phyloP scores from a whole-genome alignment of 2,888 invertebrate species.

The Eremobia ochroleuca region DNA sequence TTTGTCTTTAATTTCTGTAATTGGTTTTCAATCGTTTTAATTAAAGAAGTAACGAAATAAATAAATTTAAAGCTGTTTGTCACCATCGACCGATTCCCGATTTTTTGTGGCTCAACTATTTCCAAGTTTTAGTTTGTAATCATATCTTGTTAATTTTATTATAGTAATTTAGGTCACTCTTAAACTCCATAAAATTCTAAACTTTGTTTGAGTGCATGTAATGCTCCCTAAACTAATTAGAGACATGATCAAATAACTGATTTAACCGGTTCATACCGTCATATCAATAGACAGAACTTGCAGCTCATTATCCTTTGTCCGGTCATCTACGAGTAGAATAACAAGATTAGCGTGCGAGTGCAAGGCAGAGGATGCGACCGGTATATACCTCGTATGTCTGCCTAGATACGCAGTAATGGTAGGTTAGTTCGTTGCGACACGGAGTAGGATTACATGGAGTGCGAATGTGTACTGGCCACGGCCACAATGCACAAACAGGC shows the following conservation, averaged over 20 bases:
- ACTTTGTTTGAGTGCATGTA: conserved; percentile 22
- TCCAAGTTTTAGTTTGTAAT: conserved; percentile 5
- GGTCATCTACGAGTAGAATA: conserved; percentile 60
- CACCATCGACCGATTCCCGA: neutral
- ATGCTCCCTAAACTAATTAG: conserved; percentile 12
- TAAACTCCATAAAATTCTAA: conserved; percentile 13
- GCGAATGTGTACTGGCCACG: neutral
- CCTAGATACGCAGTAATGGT: conserved; percentile 33
- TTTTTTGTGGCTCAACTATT: neutral
- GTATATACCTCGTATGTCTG: conserved; percentile 27
- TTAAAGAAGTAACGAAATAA: too few relatives aligned
- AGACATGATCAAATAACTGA: conserved; percentile 34
- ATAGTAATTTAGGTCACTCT: conserved; percentile 15
- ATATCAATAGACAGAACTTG: conserved; percentile 20
- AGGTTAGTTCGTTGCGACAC: conserved; percentile 9
- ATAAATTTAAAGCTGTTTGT: neutral
- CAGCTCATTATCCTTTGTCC: conserved; percentile 59
- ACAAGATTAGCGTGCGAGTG: conserved; percentile 69
- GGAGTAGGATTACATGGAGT: conserved; percentile 40
- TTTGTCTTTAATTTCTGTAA: too few relatives aligned
- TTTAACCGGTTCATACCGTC: conserved; percentile 10
- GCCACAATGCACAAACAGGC: neutral
- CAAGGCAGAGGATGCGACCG: conserved; percentile 69
- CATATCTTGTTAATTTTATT: conserved; percentile 7
- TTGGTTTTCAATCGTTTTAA: too few relatives aligned